Percentiles rank a stretch among this genome's conserved stretches.
These are phyloP conservation scores for Melieria omissa DNA, from an alignment of 2,888 invertebrate species.

Conservation along the genomic window DNA sequence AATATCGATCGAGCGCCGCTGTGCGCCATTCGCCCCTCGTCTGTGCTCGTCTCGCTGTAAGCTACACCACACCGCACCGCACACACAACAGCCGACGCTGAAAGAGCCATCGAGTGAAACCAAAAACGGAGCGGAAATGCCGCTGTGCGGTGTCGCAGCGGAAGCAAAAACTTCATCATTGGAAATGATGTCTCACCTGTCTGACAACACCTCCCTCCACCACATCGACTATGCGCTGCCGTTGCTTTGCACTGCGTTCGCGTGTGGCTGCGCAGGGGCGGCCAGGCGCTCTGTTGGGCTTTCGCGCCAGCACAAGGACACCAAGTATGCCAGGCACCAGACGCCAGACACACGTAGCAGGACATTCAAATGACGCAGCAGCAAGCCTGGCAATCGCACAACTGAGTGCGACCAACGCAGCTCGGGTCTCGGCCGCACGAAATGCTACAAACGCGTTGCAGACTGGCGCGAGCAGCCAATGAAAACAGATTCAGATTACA, in stretches of 20 bases:
- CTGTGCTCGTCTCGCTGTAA: too few relatives aligned
- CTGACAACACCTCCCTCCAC: background rate
- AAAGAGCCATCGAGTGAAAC: background rate
- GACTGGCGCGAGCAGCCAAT: background rate
- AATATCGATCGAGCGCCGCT: constrained; percentile 25
- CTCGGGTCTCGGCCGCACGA: constrained; percentile 8
- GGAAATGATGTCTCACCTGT: constrained; percentile 5
- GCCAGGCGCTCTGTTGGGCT: background rate
- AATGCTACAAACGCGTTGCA: too few relatives aligned
- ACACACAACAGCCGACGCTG: background rate
- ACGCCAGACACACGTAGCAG: constrained; percentile 20
- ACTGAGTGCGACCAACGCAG: constrained; percentile 40
- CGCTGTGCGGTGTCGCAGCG: background rate
- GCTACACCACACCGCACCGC: background rate
- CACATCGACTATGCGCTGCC: background rate
- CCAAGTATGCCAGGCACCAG: constrained; percentile 22
- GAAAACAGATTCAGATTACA: constrained; percentile 2
- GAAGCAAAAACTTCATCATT: constrained; percentile 3
- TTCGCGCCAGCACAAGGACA: background rate
- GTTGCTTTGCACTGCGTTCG: background rate
- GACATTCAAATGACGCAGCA: constrained; percentile 25
- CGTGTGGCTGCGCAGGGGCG: background rate
- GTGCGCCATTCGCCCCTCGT: background rate
- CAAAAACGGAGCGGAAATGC: constrained; percentile 6
- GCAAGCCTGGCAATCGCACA: constrained; percentile 17